Evolutionary conservation across 2,797 vertebrate genomes (phyloP).

Genomic region (Allobates femoralis): DNA sequence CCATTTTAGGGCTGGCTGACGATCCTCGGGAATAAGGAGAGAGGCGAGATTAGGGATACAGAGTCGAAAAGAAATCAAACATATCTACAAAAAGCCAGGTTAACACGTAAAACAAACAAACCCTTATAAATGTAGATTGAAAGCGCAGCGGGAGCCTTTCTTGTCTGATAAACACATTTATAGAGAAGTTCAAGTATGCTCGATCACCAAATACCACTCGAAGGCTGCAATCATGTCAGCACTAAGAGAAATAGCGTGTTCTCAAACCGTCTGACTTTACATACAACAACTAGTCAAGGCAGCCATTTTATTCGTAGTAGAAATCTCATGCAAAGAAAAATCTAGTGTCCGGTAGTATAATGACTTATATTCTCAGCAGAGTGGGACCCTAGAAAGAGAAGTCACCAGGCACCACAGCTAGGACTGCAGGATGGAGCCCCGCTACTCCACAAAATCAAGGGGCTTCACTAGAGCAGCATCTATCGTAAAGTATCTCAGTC

Average conservation of each 20-base stretch:
- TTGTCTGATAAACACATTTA: constrained; percentile 11
- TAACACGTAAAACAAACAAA: constrained; percentile 79
- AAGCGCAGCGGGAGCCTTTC: neutral
- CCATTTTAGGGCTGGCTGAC: constrained; percentile 92
- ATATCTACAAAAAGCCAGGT: constrained; percentile 49
- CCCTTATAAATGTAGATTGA: constrained; percentile 2
- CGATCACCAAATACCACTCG: neutral
- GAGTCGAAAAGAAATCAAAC: constrained; percentile 35
- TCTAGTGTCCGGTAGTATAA: neutral
- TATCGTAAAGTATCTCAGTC: too few species aligned
- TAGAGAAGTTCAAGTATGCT: neutral
- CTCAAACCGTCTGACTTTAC: neutral
- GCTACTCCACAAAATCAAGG: too few species aligned
- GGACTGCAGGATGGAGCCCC: too few species aligned
- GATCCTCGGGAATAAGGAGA: constrained; percentile 57
- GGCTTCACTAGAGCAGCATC: too few species aligned
- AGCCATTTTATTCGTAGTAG: neutral
- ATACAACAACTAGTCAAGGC: neutral
- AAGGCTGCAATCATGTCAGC: neutral
- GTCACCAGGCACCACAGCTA: too few species aligned
- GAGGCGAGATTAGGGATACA: constrained; percentile 40
- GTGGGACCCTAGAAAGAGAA: too few species aligned
- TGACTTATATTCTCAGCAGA: too few species aligned
- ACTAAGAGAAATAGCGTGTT: neutral
- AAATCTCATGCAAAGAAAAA: neutral